Conservation (phyloP, 2,113 vertebrate species). For the Corvus moneduloides region DNA sequence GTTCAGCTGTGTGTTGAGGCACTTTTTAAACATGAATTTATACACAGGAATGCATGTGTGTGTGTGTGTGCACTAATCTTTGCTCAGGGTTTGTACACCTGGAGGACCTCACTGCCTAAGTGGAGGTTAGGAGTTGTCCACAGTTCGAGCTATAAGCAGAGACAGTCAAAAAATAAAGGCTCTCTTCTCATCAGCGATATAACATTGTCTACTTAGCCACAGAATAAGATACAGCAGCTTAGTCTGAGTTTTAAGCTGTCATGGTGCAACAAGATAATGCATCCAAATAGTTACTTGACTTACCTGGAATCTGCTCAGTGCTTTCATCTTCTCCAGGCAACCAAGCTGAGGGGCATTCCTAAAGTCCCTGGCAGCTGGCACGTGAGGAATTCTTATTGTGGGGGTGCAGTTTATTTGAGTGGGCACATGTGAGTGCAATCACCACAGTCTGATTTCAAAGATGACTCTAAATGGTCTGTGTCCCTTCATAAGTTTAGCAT, state of each 20-base stretch:
- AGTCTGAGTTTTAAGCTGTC: not conserved
- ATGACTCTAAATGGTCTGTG: not conserved
- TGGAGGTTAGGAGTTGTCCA: not conserved
- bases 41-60: not conserved
- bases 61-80: not conserved
- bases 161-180: not conserved
- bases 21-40: not conserved
- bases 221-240: not conserved
- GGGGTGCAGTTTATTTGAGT: not conserved
- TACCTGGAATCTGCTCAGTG: not conserved
- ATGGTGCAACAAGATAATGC: not conserved
- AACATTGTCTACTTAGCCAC: not conserved
- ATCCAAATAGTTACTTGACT: no score
- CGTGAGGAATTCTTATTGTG: not conserved
- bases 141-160: not conserved
- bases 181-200: not conserved
- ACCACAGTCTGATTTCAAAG: not conserved
- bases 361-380: not conserved
- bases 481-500: not conserved
- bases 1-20: rapidly evolving
- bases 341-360: not conserved
- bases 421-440: not conserved
- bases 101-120: not conserved
- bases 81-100: no score
- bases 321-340: not conserved